Percentiles rank a stretch among this genome's conserved stretches.
These are phyloP conservation scores for Leptura quadrifasciata DNA, from an alignment of 2,888 invertebrate genomes.

Conservation along the genomic window DNA sequence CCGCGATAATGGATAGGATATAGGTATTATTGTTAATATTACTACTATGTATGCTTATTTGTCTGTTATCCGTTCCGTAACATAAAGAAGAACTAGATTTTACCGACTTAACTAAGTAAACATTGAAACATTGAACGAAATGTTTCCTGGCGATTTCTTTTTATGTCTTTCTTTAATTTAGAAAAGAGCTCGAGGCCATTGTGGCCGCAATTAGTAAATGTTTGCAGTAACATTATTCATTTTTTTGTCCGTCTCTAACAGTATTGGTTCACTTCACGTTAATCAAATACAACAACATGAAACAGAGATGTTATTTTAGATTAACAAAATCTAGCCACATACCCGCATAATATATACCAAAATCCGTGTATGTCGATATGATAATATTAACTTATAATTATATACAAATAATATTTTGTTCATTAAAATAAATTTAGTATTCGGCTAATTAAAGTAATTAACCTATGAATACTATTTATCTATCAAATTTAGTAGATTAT, in stretches of 20 bases:
- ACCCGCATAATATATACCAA: too few relatives aligned
- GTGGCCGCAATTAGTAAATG: not conserved
- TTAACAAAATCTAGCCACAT: not conserved
- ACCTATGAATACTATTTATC: not conserved
- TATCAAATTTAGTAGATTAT: not conserved
- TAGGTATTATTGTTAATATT: too few relatives aligned
- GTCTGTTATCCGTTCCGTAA: not conserved
- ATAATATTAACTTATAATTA: not conserved
- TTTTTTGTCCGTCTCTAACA: too few relatives aligned
- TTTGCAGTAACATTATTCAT: not conserved
- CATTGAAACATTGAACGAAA: not conserved
- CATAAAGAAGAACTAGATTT: not conserved
- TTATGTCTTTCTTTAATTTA: not conserved
- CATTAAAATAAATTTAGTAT: not conserved
- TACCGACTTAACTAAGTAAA: not conserved
- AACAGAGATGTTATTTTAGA: not conserved
- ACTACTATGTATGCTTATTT: too few relatives aligned
- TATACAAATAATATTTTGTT: not conserved
- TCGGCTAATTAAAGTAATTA: not conserved
- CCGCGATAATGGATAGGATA: too few relatives aligned
- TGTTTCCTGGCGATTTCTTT: slow-evolving; percentile 14
- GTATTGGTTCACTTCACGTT: not conserved
- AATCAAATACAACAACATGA: not conserved
- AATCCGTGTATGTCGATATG: too few relatives aligned
- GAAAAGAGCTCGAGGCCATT: not conserved